Evolutionary conservation across 2,797 vertebrate species (phyloP).

Genomic region (Pelobates cultripes): DNA sequence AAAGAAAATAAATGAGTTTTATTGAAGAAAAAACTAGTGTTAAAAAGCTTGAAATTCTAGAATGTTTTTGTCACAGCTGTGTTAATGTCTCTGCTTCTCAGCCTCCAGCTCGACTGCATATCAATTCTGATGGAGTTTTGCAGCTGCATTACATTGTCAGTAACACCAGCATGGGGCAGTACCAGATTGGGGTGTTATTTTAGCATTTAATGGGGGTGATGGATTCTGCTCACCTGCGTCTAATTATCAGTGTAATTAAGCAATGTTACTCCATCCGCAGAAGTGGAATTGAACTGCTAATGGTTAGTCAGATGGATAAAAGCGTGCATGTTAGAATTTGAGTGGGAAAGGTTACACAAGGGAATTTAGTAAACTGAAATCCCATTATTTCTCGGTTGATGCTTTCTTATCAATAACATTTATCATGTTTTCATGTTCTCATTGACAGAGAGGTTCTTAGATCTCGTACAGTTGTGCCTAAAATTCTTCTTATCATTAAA

Average conservation of each 20-base stretch:
- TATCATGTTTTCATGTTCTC: not conserved
- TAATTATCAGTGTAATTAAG: constrained; percentile 51
- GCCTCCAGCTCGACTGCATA: not conserved
- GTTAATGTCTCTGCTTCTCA: not conserved
- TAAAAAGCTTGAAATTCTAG: not conserved
- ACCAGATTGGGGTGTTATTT: constrained; percentile 20
- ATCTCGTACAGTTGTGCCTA: too few relatives aligned
- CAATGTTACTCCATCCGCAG: constrained; percentile 7
- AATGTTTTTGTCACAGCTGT: not conserved
- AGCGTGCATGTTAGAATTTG: not conserved
- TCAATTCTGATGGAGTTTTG: not conserved
- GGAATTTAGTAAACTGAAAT: constrained; percentile 19
- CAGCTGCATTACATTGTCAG: constrained; percentile 35
- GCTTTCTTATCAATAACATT: constrained; percentile 4
- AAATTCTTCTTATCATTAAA: too few relatives aligned
- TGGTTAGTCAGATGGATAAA: constrained; percentile 33
- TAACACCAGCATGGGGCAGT: constrained; percentile 1
- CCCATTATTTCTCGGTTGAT: constrained; percentile 9
- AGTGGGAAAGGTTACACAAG: constrained; percentile 20
- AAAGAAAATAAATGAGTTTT: not conserved
- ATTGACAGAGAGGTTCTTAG: not conserved
- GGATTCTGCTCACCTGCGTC: constrained; percentile 41
- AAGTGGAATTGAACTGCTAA: constrained; percentile 28
- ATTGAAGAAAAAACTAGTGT: not conserved
- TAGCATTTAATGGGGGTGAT: constrained; percentile 30